Evolutionary conservation across 2,113 vertebrate species (phyloP).

Genomic region (Sigmodon hispidus): DNA sequence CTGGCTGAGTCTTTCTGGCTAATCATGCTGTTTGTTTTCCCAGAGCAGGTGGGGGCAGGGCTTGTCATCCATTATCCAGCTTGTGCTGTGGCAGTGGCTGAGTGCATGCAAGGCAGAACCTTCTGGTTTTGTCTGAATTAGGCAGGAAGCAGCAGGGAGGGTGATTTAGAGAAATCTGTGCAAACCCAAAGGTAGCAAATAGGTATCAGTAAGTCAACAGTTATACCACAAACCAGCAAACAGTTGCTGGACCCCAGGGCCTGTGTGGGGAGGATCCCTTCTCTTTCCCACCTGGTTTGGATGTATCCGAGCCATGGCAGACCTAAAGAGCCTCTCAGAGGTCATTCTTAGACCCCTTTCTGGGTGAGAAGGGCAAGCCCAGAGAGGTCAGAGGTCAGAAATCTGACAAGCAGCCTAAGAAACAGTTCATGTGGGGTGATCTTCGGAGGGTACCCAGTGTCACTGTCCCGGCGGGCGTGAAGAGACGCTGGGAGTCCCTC

Average conservation of each 20-base stretch:
- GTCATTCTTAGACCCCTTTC: not conserved
- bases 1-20: not conserved
- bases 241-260: not conserved
- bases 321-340: not conserved
- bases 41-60: constrained; percentile 35
- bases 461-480: not conserved
- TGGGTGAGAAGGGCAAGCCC: not conserved
- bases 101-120: not conserved
- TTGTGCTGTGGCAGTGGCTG: not conserved
- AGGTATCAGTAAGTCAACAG: not conserved
- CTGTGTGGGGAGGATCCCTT: not conserved
- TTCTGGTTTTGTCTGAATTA: constrained; percentile 49
- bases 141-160: not conserved
- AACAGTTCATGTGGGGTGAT: not conserved
- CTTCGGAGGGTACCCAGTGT: not conserved
- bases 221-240: not conserved
- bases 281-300: too few relatives aligned
- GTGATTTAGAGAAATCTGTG: not conserved
- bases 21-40: constrained; percentile 25
- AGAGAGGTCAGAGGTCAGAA: not conserved
- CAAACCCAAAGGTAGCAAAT: constrained; percentile 6
- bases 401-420: not conserved
- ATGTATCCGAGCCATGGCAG: not conserved
- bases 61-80: not conserved
- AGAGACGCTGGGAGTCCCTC: not conserved